A percentile compares a stretch with the other conserved stretches of the same genome.
Conservation (phyloP, 2,797 vertebrate species). For the Parambassis ranga region DNA sequence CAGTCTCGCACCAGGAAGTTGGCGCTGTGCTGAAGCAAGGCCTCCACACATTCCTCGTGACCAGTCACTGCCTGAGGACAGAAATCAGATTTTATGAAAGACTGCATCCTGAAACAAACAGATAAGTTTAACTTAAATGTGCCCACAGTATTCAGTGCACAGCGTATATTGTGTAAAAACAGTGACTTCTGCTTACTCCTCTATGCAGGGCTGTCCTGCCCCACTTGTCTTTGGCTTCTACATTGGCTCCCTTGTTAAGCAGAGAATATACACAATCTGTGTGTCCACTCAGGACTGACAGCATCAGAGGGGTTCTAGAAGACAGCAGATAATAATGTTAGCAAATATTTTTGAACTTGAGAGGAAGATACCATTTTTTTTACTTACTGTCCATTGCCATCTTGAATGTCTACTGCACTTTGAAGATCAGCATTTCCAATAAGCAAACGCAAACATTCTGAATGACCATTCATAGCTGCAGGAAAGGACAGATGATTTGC, state of each 20-base stretch:
- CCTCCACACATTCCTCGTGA: constrained; percentile 96
- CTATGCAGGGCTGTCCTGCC: constrained; percentile 94
- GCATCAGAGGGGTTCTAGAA: constrained; percentile 93
- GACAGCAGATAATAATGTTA: constrained; percentile 18
- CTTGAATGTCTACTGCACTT: constrained; percentile 96
- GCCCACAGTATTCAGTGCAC: background rate
- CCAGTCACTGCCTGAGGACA: constrained; percentile 90
- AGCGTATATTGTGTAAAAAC: too few species aligned
- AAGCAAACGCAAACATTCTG: constrained; percentile 94
- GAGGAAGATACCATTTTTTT: background rate
- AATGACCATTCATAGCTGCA: constrained; percentile 96
- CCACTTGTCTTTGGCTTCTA: constrained; percentile 99
- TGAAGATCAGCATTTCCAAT: constrained; percentile 97
- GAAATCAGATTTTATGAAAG: constrained; percentile 1
- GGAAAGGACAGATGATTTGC: background rate
- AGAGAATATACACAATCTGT: constrained; percentile 96
- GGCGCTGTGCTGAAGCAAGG: constrained; percentile 93
- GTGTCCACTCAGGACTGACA: constrained; percentile 95
- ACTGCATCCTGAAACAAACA: background rate
- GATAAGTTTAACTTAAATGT: too few species aligned
- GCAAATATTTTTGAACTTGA: background rate
- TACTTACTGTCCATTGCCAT: constrained; percentile 96
- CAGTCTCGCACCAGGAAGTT: constrained; percentile 90
- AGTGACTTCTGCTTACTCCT: constrained; percentile 83
- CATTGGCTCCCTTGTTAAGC: constrained; percentile 94